Evolutionary conservation across 30 jellyfish, hydroid and myxozoan species (phyloP).

Genomic region (Hydractinia echinata): DNA sequence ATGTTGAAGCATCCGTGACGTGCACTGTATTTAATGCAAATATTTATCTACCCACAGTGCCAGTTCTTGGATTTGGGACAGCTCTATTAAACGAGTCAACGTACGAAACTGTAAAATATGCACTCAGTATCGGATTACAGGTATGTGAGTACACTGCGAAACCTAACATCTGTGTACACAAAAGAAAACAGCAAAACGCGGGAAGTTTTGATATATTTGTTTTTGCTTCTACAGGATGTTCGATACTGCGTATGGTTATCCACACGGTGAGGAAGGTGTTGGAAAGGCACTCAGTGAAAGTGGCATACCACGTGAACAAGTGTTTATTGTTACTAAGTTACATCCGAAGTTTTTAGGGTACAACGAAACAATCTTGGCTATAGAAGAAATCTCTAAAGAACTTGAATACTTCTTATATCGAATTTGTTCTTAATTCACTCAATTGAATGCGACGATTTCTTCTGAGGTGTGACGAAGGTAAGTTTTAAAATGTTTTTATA

Average conservation of each 20-base stretch:
- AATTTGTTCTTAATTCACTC: constrained; percentile 75
- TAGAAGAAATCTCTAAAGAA: constrained; percentile 68
- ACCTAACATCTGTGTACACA: no score
- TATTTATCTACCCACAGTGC: constrained; percentile 59
- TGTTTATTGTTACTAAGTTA: constrained; percentile 75
- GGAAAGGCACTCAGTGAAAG: constrained; percentile 75
- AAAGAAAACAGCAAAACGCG: no score
- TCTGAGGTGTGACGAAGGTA: constrained; percentile 71
- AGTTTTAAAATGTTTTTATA: neutral
- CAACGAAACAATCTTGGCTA: constrained; percentile 71
- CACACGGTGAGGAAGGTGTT: constrained; percentile 74
- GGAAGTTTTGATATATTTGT: neutral
- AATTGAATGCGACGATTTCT: constrained; percentile 76
- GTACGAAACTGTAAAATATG: constrained; percentile 54
- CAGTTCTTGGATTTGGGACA: constrained; percentile 90
- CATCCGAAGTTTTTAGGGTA: constrained; percentile 86
- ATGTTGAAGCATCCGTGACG: no score
- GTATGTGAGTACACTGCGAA: constrained; percentile 14
- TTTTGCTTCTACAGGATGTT: constrained; percentile 45
- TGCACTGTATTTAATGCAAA: no score
- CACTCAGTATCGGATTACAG: constrained; percentile 84
- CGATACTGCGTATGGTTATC: constrained; percentile 88
- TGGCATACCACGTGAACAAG: constrained; percentile 67
- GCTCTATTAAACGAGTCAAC: constrained; percentile 66
- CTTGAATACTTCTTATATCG: constrained; percentile 63